Percentiles rank a stretch among this genome's conserved stretches.
These are phyloP conservation scores for Chaetops frenatus DNA, from an alignment of 2,113 vertebrate genomes.

Conservation along the genomic window DNA sequence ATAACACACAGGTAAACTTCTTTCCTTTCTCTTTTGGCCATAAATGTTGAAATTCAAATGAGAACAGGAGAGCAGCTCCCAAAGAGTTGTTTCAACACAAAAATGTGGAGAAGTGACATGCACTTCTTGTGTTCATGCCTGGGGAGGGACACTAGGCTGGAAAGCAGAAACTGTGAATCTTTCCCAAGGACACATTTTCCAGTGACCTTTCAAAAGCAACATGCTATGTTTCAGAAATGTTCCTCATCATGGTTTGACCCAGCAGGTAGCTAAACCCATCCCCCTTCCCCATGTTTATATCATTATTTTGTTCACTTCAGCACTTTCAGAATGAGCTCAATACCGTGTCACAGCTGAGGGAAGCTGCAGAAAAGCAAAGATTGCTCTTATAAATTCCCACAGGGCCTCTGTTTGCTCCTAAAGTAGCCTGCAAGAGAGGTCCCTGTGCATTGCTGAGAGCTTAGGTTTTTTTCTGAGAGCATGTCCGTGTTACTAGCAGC, in stretches of 20 bases:
- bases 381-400: neutral
- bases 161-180: neutral
- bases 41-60: neutral
- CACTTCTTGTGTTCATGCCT: rapidly evolving
- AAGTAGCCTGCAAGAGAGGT: neutral
- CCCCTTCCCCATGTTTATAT: neutral
- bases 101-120: neutral
- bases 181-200: neutral
- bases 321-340: neutral
- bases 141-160: neutral
- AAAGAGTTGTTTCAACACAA: neutral
- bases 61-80: neutral
- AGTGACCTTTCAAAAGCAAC: neutral
- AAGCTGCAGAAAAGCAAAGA: neutral
- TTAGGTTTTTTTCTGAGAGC: neutral
- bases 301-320: neutral
- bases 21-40: neutral
- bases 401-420: neutral
- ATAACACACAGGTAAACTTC: neutral
- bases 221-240: neutral
- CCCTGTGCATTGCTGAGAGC: neutral
- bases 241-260: neutral
- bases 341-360: neutral
- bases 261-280: neutral
- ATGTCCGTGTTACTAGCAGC: neutral